phyloP scores from a whole-genome alignment of 1,140 invertebrate genomes.

The Drosophila biarmipes region DNA sequence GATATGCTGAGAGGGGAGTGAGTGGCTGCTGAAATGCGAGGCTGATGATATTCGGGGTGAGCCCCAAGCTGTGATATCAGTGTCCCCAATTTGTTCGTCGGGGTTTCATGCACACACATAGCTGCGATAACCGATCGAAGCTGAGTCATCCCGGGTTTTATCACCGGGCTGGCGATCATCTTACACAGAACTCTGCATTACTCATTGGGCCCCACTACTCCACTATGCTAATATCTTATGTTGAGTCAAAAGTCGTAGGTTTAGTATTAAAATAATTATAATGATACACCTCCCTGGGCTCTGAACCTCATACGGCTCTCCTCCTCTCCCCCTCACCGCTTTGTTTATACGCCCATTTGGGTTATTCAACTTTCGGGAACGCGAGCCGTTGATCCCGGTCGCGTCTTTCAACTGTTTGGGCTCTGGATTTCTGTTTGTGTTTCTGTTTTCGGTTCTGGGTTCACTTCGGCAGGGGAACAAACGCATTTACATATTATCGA shows the following conservation, averaged over 20 bases:
- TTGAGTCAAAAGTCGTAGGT: constrained; percentile 42
- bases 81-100: constrained; percentile 18
- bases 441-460: constrained; percentile 56
- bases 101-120: not conserved
- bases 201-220: constrained; percentile 32
- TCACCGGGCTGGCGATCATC: constrained; percentile 27
- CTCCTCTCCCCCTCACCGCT: constrained; percentile 14
- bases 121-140: not conserved
- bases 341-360: constrained; percentile 78
- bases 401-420: constrained; percentile 67
- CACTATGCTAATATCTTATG: constrained; percentile 20
- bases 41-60: constrained; percentile 42
- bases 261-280: constrained; percentile 17
- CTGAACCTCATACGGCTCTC: too few species aligned
- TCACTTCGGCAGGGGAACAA: constrained; percentile 68
- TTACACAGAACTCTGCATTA: constrained; percentile 29
- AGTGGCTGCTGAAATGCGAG: constrained; percentile 45
- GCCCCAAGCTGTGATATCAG: constrained; percentile 44
- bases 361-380: constrained; percentile 80
- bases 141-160: constrained; percentile 32
- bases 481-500: constrained; percentile 75
- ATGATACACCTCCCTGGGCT: constrained; percentile 2
- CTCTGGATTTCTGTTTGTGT: constrained; percentile 21
- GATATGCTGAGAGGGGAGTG: constrained; percentile 47
- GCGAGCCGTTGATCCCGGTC: constrained; percentile 79